These are phyloP conservation scores for Cinclus mexicanus DNA, from an alignment of 2,113 vertebrate genomes.

Conservation along the genomic window DNA sequence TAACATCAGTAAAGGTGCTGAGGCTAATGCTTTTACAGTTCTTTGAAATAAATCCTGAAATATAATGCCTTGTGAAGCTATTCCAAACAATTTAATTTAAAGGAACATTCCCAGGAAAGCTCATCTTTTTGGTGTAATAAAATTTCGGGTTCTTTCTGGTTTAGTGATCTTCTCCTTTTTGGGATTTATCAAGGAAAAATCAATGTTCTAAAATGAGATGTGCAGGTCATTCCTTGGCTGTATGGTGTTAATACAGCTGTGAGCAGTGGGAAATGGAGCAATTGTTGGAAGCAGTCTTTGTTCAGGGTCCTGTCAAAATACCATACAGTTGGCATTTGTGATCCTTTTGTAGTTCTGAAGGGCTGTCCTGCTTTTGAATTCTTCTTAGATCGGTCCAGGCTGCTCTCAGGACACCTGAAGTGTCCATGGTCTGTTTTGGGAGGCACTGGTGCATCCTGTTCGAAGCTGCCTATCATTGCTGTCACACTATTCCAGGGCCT, in stretches of 20 bases:
- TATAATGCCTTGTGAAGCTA: neutral
- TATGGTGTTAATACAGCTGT: neutral
- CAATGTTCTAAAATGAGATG: neutral
- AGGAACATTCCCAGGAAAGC: neutral
- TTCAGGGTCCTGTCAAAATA: conserved; percentile 14
- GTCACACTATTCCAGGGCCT: neutral
- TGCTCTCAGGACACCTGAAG: rapidly evolving
- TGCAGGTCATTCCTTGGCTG: neutral
- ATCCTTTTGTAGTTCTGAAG: neutral
- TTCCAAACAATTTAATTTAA: neutral
- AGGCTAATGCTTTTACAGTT: neutral
- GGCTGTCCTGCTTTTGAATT: neutral
- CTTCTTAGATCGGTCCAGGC: neutral
- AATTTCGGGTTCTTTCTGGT: neutral
- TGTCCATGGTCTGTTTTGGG: rapidly evolving
- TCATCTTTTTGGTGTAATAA: neutral
- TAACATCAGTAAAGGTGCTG: neutral
- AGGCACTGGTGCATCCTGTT: neutral
- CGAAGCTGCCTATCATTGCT: rapidly evolving
- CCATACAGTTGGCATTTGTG: neutral
- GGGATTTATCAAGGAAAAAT: conserved; percentile 3
- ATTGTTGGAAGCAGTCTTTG: neutral
- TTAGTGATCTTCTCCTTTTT: conserved; percentile 6
- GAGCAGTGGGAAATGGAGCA: conserved; percentile 19
- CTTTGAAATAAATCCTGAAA: neutral